Evolutionary conservation across 2,888 invertebrate genomes (phyloP), one percentile per base, ranked within the genome.

Genomic region (Orchesellides sinensis): DNA sequence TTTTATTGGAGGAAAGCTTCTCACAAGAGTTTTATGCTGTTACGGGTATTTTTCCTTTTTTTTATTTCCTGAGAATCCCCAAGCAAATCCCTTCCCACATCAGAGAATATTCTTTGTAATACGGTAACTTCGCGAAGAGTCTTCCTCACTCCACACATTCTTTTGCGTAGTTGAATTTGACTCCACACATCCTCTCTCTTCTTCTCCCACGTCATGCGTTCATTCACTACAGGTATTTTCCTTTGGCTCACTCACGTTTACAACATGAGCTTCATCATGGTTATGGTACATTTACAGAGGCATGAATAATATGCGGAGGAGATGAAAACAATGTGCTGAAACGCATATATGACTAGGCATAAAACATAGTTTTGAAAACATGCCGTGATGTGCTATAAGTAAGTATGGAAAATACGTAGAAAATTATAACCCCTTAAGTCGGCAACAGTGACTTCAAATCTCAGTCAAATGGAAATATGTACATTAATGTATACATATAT

Each of bases 11-110:
- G n/a, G n/a, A n/a, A 49, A n/a, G 23, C 23, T 52, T 8, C 52
- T 4, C 5, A 27, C 47, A 27, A 27, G 47, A 68, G 27, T 47
- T 68, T 68, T 17, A 52, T 19, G 45, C 73, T 74, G 74, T 74
- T 74, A 74, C 74, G 54, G 74, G 74, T 74, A 74, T 54, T 52
- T 74, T 49, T 40, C 10, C 21, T 74, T 63, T 74, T 74, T 45
- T 56, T 61, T 25, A 73, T 54, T 74, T 74, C 74, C 74, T 74
- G 74, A 74, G 74, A 74, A 74, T 65, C 65, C 25, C 65, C n/a
- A 29, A 32, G 10, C 25, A 65, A 63, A 74, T 25, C 35, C 74
- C 74, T 65, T 63, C 65, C 49, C 65, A 74, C 63, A 74, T 52
- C 4, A 3, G 54, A n/a, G n/a, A n/a, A n/a, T n/a, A n/a, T n/a